phyloP scores from a whole-genome alignment of 2,797 vertebrate species.

The Coreius guichenoti region DNA sequence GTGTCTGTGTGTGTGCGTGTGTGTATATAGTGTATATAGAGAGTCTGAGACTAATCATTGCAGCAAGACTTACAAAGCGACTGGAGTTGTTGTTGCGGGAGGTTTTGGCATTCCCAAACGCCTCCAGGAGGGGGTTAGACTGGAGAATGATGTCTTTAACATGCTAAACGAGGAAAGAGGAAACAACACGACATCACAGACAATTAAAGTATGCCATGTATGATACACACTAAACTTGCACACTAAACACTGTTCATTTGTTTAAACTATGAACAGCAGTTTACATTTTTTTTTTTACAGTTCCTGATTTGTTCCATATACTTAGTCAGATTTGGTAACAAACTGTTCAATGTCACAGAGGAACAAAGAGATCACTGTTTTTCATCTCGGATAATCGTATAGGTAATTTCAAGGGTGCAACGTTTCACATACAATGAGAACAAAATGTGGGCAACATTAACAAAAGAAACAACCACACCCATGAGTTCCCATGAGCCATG shows the following conservation, averaged over 20 bases:
- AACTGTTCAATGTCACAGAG: not conserved
- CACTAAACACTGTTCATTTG: not conserved
- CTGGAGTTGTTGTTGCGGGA: slow-evolving; percentile 88
- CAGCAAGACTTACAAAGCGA: slow-evolving; percentile 80
- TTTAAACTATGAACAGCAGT: not conserved
- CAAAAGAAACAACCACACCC: slow-evolving; percentile 37
- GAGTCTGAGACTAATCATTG: not conserved
- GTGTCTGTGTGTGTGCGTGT: too few relatives aligned
- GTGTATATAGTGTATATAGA: too few relatives aligned
- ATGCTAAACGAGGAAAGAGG: slow-evolving; percentile 67
- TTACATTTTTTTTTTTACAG: not conserved
- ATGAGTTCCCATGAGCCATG: not conserved
- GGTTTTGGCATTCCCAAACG: slow-evolving; percentile 86
- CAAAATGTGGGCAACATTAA: not conserved
- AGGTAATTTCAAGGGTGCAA: not conserved
- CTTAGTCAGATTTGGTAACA: not conserved
- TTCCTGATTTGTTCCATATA: too few relatives aligned
- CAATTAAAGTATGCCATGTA: not conserved
- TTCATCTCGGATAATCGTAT: not conserved
- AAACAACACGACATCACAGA: not conserved
- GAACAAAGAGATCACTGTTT: slow-evolving; percentile 12
- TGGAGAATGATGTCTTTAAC: slow-evolving; percentile 87
- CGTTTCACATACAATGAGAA: slow-evolving; percentile 1
- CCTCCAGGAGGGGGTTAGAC: slow-evolving; percentile 86
- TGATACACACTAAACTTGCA: not conserved